Base-by-base conservation (phyloP, 2,888 invertebrate species). In the Abrostola triplasia region DNA sequence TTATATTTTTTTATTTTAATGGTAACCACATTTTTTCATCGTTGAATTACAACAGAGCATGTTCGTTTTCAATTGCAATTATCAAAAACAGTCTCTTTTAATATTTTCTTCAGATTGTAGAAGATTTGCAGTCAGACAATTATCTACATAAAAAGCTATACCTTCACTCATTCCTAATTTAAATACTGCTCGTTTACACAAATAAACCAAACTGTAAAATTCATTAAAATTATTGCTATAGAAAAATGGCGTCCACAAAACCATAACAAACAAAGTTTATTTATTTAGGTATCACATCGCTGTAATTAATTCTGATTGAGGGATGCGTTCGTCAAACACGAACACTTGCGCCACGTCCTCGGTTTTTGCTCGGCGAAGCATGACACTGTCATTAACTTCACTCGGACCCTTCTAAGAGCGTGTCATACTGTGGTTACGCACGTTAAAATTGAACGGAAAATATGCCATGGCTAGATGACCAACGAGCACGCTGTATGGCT, bases 351-450 rank as follows among this genome's bases (percentile, higher is more conserved):
- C 74, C 75, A 70, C 67, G 82, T 76, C 82, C 81, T 82, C 82
- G 78, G 64, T 80, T 84, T 88, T 87, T 87, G 88, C 89, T 88
- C 80, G 68, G 79, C 81, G 79, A 67, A 89, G 88, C 90, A 83
- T 86, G 84, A 84, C 79, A 83, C 75, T 83, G 82, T 81, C 83
- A 82, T 84, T 82, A 84, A 75, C 71, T 42, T 47, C 1, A 24
- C 24, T 24, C 24, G 75, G 75, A 83, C 84, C 87, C 86, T 84
- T 82, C 83, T 78, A 83, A 80, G 72, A 69, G 59, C 67, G 42
- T 64, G 69, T 69, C 74, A 77, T 44, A 66, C 57, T 80, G 79
- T 64, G 79, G 79, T 76, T 76, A 70, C 59, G 64, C 61, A 64
- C 62, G 59, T 73, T 71, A 80, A 76, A 74, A 71, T 72, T 72